A percentile compares a stretch with the other conserved stretches of the same genome.
Conservation (phyloP, 2,797 vertebrate species). For the Sebastes kiyomatsui region DNA sequence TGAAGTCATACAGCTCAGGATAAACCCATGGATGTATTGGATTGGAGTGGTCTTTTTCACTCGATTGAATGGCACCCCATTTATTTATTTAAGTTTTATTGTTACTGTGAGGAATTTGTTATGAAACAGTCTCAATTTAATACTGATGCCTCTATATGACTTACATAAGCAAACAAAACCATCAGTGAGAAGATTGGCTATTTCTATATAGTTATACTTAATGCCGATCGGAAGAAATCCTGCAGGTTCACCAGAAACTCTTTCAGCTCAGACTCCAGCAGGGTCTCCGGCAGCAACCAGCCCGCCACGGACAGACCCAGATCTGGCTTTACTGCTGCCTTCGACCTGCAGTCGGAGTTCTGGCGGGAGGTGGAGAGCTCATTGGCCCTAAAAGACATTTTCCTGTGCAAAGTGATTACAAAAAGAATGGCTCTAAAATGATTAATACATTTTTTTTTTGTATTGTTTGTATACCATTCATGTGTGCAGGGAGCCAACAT, state of each 20-base stretch:
- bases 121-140: not conserved
- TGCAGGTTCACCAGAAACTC: not conserved
- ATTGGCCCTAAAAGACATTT: not conserved
- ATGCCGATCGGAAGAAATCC: not conserved
- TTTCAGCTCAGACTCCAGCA: too few relatives aligned
- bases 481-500: not conserved
- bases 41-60: not conserved
- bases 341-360: too few relatives aligned
- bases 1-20: not conserved
- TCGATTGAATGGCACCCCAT: not conserved
- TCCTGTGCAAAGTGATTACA: not conserved
- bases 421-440: not conserved
- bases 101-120: not conserved
- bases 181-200: not conserved
- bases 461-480: not conserved
- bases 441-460: not conserved
- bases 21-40: not conserved
- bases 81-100: not conserved
- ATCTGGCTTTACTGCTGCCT: too few relatives aligned
- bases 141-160: not conserved
- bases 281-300: too few relatives aligned
- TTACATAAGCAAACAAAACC: not conserved
- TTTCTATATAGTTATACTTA: too few relatives aligned
- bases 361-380: too few relatives aligned
- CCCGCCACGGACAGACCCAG: too few relatives aligned